These are phyloP conservation scores for Scolopax mira DNA, from an alignment of 2,113 vertebrate species.

Conservation along the genomic window DNA sequence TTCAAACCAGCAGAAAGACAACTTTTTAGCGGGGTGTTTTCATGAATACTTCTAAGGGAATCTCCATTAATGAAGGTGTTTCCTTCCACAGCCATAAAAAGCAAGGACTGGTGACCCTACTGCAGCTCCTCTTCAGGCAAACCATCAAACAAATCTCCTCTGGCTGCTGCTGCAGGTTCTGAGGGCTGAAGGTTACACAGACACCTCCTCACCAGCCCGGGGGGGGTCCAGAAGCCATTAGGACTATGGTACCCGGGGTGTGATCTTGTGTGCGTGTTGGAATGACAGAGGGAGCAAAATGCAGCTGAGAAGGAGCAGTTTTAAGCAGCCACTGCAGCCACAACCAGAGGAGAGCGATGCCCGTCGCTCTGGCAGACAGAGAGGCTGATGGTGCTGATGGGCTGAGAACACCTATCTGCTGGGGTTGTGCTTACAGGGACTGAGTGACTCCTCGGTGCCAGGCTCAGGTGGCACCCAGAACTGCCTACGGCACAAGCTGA, in stretches of 20 bases:
- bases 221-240: too few relatives aligned
- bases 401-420: background rate
- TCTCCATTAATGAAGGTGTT: background rate
- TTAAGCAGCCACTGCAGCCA: background rate
- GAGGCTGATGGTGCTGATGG: background rate
- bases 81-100: background rate
- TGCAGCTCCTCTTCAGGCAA: background rate
- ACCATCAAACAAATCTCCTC: background rate
- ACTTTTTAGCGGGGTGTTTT: background rate
- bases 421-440: background rate
- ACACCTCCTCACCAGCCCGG: background rate
- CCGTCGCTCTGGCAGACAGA: background rate
- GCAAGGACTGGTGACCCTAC: background rate
- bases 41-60: background rate
- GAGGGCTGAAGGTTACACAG: background rate
- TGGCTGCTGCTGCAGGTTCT: background rate
- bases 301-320: background rate
- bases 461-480: background rate
- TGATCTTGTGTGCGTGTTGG: rapidly evolving
- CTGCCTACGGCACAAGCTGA: background rate
- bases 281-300: background rate
- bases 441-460: background rate
- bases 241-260: background rate
- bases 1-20: background rate
- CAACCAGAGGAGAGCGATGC: background rate